A percentile compares a stretch with the other conserved stretches of the same genome.
Conservation (phyloP, 2,113 vertebrate species). For the Tachysurus vachellii region DNA sequence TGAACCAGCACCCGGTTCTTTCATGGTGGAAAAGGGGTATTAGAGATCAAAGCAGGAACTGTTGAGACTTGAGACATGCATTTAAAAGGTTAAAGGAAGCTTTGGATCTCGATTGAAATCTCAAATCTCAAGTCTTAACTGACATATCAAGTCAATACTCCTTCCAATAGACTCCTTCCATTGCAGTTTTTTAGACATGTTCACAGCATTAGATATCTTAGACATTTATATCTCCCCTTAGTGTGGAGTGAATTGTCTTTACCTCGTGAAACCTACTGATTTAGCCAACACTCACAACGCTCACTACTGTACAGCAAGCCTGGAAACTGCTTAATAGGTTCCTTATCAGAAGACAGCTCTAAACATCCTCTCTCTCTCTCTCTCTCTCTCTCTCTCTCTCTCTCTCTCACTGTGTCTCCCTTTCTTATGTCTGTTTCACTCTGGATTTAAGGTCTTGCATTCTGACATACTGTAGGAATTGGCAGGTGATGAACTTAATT, state of each 20-base stretch:
- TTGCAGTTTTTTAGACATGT: neutral
- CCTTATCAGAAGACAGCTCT: slow-evolving; percentile 45
- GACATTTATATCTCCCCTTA: slow-evolving; percentile 14
- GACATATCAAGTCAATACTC: neutral
- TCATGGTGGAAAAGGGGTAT: no score
- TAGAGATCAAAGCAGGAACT: neutral
- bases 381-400: slow-evolving; percentile 4
- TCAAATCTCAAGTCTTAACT: neutral
- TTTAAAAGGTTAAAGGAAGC: neutral
- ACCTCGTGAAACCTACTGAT: slow-evolving; percentile 30
- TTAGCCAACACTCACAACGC: slow-evolving; percentile 13
- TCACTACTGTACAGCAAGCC: slow-evolving; percentile 19
- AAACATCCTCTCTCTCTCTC: neutral
- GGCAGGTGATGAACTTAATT: slow-evolving; percentile 1
- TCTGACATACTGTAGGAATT: slow-evolving; percentile 17
- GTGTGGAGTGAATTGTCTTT: neutral
- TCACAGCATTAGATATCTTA: slow-evolving; percentile 22
- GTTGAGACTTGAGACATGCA: neutral
- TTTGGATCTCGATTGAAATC: neutral
- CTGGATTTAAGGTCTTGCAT: neutral
- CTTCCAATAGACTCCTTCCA: neutral
- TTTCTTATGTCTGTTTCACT: neutral
- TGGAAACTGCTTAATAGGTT: slow-evolving; percentile 42
- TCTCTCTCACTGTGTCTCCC: neutral
- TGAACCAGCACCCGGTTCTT: no score